Conservation (phyloP, 2,797 vertebrate species). For the Danio choprae region DNA sequence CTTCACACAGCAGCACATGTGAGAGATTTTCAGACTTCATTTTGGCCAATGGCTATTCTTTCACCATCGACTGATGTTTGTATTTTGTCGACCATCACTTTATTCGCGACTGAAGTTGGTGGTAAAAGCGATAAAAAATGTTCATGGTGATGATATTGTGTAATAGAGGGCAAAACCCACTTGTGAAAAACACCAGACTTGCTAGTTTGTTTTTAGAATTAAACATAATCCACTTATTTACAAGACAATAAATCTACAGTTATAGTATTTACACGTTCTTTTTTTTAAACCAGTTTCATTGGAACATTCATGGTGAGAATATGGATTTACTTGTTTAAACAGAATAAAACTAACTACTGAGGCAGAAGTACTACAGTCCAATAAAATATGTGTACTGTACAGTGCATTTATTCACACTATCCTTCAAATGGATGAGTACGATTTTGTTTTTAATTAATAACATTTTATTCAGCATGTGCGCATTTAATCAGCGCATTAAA, state of each 20-base stretch:
- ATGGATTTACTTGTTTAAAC: too few species aligned
- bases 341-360: too few species aligned
- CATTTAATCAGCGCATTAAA: too few species aligned
- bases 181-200: background rate
- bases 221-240: background rate
- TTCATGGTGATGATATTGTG: background rate
- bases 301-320: too few species aligned
- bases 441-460: too few species aligned
- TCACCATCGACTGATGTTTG: background rate
- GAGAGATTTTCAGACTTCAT: background rate
- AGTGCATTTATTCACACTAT: too few species aligned
- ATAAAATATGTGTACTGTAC: too few species aligned
- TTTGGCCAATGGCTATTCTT: background rate
- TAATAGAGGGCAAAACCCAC: background rate
- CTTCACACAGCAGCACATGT: constrained; percentile 32
- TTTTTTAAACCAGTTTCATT: too few species aligned
- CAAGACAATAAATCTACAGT: background rate
- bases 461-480: too few species aligned
- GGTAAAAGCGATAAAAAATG: background rate
- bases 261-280: background rate
- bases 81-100: background rate
- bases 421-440: too few species aligned
- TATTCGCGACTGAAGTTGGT: too few species aligned
- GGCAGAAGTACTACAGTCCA: too few species aligned
- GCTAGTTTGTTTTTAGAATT: background rate